A percentile compares a stretch with the other conserved stretches of the same genome.
phyloP scores from a whole-genome alignment of 30 jellyfish, hydroid and myxozoan species.

The Catostylus mosaicus region DNA sequence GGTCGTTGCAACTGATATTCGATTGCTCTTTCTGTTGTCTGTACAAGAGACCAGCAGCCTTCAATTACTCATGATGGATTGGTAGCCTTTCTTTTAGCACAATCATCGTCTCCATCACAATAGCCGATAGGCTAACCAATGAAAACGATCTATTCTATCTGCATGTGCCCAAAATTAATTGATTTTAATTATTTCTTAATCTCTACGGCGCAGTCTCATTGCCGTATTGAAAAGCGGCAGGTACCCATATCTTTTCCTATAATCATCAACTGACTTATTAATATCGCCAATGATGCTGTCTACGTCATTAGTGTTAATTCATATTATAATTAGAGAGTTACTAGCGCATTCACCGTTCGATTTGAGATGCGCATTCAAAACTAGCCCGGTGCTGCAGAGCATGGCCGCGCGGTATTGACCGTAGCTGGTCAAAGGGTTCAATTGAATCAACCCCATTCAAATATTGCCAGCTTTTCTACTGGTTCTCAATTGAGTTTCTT shows the following conservation, averaged over 20 bases:
- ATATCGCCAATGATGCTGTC: slow-evolving; percentile 5
- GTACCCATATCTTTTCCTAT: slow-evolving; percentile 11
- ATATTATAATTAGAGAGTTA: background rate
- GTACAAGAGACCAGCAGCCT: slow-evolving; percentile 16
- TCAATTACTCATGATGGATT: slow-evolving; percentile 1
- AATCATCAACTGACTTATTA: slow-evolving; percentile 11
- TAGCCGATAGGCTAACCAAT: slow-evolving; percentile 6
- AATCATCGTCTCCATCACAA: slow-evolving; percentile 10
- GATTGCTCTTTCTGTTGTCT: slow-evolving; percentile 29
- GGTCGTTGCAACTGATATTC: background rate
- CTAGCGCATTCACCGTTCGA: background rate
- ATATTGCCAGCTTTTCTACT: too few species aligned
- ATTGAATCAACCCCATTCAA: background rate
- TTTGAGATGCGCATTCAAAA: background rate
- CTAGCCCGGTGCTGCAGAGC: background rate
- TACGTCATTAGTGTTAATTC: background rate
- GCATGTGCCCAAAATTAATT: slow-evolving; percentile 44
- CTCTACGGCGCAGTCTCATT: slow-evolving; percentile 14
- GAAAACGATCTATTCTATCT: slow-evolving; percentile 3
- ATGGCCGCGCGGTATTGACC: too few species aligned
- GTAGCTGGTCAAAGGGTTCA: too few species aligned
- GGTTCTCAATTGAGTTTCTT: too few species aligned
- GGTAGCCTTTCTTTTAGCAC: slow-evolving; percentile 18
- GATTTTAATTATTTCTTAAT: slow-evolving; percentile 7
- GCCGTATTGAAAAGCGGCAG: slow-evolving; percentile 16